phyloP scores from a whole-genome alignment of 2,797 vertebrate species.

The Somateria mollissima region DNA sequence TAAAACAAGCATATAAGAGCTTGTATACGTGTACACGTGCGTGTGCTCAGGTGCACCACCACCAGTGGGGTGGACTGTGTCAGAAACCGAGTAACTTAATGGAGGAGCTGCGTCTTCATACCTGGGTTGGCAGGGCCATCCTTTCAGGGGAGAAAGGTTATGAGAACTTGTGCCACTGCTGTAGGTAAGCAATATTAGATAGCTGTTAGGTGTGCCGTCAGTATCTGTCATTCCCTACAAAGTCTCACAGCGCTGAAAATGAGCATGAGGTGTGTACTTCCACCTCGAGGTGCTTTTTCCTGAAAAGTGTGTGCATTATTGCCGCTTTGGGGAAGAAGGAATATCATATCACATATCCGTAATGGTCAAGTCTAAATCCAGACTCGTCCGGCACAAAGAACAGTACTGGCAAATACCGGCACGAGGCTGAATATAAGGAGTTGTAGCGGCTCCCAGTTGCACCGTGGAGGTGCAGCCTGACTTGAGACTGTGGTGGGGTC shows the following conservation, averaged over 20 bases:
- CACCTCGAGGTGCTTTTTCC: background rate
- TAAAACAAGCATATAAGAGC: background rate
- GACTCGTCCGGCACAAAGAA: background rate
- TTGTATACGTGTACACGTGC: rapidly evolving
- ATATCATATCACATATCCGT: background rate
- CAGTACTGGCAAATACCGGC: background rate
- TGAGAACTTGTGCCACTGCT: slow-evolving; percentile 10
- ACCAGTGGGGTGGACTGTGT: background rate
- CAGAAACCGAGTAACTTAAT: background rate
- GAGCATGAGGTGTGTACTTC: background rate
- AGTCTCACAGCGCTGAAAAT: background rate
- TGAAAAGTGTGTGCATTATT: background rate
- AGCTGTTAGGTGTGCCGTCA: background rate
- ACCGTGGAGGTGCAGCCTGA: background rate
- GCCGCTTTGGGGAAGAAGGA: background rate
- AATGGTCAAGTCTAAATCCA: background rate
- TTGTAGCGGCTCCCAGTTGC: background rate
- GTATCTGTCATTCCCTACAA: background rate
- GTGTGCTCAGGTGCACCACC: background rate
- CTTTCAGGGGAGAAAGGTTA: background rate
- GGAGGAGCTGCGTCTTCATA: background rate
- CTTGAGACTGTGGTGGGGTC: rapidly evolving
- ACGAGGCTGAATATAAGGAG: background rate
- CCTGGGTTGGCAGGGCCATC: background rate
- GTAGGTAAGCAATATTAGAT: background rate